These are phyloP conservation scores for Rhipidura dahli DNA, from an alignment of 2,113 vertebrate genomes.

Conservation along the genomic window DNA sequence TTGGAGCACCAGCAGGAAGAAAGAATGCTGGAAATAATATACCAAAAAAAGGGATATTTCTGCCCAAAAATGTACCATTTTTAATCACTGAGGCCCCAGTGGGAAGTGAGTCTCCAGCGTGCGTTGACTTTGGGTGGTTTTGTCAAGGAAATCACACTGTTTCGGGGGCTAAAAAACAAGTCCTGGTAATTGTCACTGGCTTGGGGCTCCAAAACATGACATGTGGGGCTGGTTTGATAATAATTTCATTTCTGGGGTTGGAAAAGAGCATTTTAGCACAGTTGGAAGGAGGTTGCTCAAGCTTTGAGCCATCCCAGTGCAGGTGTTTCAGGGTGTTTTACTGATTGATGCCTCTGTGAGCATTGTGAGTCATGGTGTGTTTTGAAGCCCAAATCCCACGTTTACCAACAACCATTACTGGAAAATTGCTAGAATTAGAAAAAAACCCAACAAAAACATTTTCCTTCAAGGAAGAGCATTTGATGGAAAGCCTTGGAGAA, in stretches of 20 bases:
- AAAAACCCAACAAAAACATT: accelerated
- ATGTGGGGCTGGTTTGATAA: accelerated
- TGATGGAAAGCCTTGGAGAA: not conserved
- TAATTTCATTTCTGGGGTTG: not conserved
- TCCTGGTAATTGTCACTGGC: not conserved
- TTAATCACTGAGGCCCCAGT: not conserved
- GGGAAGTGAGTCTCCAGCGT: not conserved
- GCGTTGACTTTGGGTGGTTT: not conserved
- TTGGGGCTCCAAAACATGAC: not conserved
- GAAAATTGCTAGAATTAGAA: not conserved
- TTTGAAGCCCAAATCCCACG: not conserved
- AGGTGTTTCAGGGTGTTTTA: not conserved
- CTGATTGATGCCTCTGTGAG: not conserved
- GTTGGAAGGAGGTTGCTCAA: not conserved
- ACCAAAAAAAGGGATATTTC: not conserved
- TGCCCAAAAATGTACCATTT: not conserved
- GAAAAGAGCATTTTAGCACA: not conserved
- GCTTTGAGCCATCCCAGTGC: not conserved
- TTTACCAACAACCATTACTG: not conserved
- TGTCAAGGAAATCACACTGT: not conserved
- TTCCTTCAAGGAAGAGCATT: not conserved
- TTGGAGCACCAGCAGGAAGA: not conserved
- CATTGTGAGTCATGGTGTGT: accelerated
- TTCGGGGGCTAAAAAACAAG: not conserved
- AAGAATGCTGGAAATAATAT: not conserved